Base-by-base conservation (phyloP, 2,113 vertebrate species). In the Gymnarchus niloticus region DNA sequence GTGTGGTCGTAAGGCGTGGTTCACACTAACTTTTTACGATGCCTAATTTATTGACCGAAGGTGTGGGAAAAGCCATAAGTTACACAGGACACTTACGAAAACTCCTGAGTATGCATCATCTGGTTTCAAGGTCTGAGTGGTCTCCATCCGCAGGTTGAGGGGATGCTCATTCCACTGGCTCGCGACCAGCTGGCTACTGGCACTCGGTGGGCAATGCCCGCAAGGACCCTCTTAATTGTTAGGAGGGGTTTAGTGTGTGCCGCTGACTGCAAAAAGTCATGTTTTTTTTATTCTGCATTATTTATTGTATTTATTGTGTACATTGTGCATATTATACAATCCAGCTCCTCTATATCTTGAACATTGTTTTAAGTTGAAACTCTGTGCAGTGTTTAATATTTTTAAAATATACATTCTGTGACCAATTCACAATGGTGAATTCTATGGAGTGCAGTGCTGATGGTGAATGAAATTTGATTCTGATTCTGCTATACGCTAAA, bases 31-130 rank as follows among this genome's bases (percentile, higher is more conserved):
- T 89, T 91, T 91, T 89, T 88, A 91, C 84, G 37, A 85, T 81
- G 88, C 82, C 85, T 89, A 89, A 91, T 92, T 91, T 89, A 90
- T 82, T 84, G 88, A 90, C 65, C 85, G 48, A 83, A 83, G 76
- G 80, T 87, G 84, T 17, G 49, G 28, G 25, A 76, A 65, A 91
- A 89, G 85, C 82, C 81, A 77, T 69, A 91, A 92, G 78, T 76
- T 90, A 88, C 85, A 90, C 12, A 86, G 90, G 87, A 85, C 91
- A 56, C 85, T 80, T 85, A 87, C 56, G 69, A 84, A 85, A 81
- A 23, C 77, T 17, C 78, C 86, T n/a, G 80, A 86, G 89, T 41
- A 90, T 88, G 86, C 85, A 91, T 92, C 89, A 90, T 89, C 90
- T 88, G 88, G 56, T 87, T 91, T 83, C 87, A 85, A 88, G 56